Conservation (phyloP, 2,888 invertebrate genomes). For the Melipona bicolor region DNA sequence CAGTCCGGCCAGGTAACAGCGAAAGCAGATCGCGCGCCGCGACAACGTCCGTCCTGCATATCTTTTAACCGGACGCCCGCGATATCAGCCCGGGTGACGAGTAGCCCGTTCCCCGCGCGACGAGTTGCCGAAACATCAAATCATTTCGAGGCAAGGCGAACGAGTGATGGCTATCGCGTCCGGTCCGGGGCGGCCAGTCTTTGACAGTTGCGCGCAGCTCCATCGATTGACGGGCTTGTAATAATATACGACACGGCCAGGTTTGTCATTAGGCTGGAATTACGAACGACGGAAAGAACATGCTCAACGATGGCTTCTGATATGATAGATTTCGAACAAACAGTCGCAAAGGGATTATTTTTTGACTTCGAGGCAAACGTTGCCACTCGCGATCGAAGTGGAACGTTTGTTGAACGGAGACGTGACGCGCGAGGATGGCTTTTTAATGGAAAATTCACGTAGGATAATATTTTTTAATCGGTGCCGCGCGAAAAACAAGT, state of each 20-base stretch:
- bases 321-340: neutral
- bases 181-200: neutral
- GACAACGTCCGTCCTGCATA: slow-evolving; percentile 58
- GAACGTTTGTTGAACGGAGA: neutral
- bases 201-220: neutral
- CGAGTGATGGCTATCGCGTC: slow-evolving; percentile 25
- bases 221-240: neutral
- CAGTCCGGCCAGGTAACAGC: slow-evolving; percentile 50
- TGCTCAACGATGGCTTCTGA: neutral
- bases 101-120: slow-evolving; percentile 44
- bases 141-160: slow-evolving; percentile 45
- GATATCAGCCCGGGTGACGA: slow-evolving; percentile 60
- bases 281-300: accelerated
- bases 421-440: no score
- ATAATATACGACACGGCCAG: neutral
- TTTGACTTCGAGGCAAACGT: neutral
- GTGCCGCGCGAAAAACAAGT: neutral
- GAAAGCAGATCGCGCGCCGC: slow-evolving; percentile 40
- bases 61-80: slow-evolving; percentile 61
- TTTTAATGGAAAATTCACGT: neutral
- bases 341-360: neutral
- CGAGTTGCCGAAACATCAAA: slow-evolving; percentile 66
- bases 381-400: neutral
- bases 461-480: slow-evolving; percentile 6
- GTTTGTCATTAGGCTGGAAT: neutral